Conservation (phyloP, 1,140 invertebrate species). For the Neuroterus valhalla region DNA sequence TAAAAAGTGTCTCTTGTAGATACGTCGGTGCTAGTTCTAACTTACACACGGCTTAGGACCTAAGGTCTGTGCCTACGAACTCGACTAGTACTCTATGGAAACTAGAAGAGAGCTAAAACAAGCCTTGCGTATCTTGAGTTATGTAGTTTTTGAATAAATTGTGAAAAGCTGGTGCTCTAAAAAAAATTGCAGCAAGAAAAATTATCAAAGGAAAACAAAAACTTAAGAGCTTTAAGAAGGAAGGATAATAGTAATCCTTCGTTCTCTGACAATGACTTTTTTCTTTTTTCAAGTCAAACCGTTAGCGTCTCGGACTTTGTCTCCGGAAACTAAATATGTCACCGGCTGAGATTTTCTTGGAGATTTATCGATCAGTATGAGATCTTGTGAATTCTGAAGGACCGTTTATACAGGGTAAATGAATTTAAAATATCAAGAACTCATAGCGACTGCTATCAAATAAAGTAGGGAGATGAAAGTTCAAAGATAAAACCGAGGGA, state of each 20-base stretch:
- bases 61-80: conserved; percentile 34
- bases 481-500: no score
- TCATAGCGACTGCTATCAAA: no score
- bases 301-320: neutral
- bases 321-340: neutral
- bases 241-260: neutral
- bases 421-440: no score
- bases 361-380: conserved; percentile 6
- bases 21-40: conserved; percentile 36
- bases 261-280: neutral
- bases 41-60: conserved; percentile 33
- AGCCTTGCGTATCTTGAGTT: conserved; percentile 17
- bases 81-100: conserved; percentile 28
- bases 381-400: no score
- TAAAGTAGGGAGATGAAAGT: no score
- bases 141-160: conserved; percentile 25
- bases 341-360: neutral
- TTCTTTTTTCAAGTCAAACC: neutral
- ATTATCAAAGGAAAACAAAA: conserved; percentile 7
- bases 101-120: conserved; percentile 27
- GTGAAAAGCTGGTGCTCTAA: conserved; percentile 27
- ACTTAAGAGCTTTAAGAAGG: neutral
- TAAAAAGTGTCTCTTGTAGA: conserved; percentile 63
- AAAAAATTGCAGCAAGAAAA: conserved; percentile 11
- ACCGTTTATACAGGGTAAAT: no score